Base-by-base conservation (phyloP, 2,113 vertebrate species). In the Micronycteris hirsuta region DNA sequence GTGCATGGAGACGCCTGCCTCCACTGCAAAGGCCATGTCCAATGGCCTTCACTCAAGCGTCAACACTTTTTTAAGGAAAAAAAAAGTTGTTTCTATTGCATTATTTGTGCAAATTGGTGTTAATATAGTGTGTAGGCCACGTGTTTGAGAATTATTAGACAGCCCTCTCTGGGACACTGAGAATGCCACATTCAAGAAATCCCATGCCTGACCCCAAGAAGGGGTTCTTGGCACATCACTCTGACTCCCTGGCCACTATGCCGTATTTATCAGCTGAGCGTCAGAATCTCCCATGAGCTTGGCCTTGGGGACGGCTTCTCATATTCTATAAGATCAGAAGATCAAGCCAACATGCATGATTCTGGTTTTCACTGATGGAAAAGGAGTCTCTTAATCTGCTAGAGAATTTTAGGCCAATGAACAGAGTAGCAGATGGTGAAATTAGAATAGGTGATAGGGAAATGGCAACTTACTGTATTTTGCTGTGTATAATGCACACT, bases 371-470 rank as follows among this genome's bases (percentile, higher is more conserved):
- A 93, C 10, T 13, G 45, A 56, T 11, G 52, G 17, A 82, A 86
- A 74, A 89, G 14, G 41, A 10, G 7, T 4, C 20, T 22, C 20
- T 14, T 65, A 47, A 36, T 58, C 63, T 47, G 36, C 68, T 45
- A 6, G n/a, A 67, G 43, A 90, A 82, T 93, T 89, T 90, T 28
- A 82, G 93, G 22, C 76, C 77, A 95, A 61, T 89, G 49, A 19
- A 52, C n/a, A 61, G 31, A 78, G 52, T 73, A 63, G 38, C 4
- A 84, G 31, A 5, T 80, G 19, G 20, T 41, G 20, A 93, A 87
- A 76, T 80, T 43, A 63, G 16, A 61, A 28, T 31, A 71, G 12
- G 22, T 83, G 7, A 54, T 24, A 33, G 10, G 26, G 36, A 95
- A 84, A 49, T 68, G 31, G 13, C 12, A 9, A 78, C 31, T 33